Evolutionary conservation across 2,888 invertebrate genomes (phyloP).

Genomic region (Hofmannophila pseudospretella): DNA sequence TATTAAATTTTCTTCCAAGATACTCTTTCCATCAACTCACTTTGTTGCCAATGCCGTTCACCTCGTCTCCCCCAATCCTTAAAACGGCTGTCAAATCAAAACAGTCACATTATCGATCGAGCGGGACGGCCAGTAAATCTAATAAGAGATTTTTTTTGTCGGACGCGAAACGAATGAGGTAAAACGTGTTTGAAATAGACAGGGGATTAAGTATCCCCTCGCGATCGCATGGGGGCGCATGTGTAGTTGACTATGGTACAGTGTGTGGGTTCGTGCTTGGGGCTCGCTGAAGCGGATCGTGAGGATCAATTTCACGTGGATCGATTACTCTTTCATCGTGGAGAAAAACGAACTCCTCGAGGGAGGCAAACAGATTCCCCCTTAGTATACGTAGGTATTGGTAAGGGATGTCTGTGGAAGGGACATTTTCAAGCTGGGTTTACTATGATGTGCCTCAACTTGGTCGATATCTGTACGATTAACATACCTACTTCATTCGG

Average conservation of each 20-base stretch:
- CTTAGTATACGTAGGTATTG: too few species aligned
- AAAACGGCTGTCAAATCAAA: constrained; percentile 57
- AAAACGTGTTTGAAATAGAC: constrained; percentile 77
- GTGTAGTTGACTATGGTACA: constrained; percentile 6
- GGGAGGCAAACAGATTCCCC: constrained; percentile 13
- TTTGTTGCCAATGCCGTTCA: constrained; percentile 6
- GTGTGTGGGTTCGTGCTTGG: constrained; percentile 46
- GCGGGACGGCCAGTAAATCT: constrained; percentile 55
- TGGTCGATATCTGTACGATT: too few species aligned
- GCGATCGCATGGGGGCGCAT: constrained; percentile 31
- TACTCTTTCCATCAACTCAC: too few species aligned
- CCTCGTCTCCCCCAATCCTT: constrained; percentile 17
- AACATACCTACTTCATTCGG: too few species aligned
- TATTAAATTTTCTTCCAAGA: too few species aligned
- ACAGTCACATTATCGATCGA: constrained; percentile 56
- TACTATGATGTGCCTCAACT: too few species aligned
- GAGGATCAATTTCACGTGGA: constrained; percentile 61
- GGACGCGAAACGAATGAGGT: constrained; percentile 72
- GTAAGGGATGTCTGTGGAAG: too few species aligned
- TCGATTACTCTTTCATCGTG: constrained; percentile 54
- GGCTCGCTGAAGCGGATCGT: constrained; percentile 47
- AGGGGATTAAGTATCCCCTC: constrained; percentile 74
- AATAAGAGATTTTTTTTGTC: constrained; percentile 71
- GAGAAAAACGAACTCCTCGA: constrained; percentile 20
- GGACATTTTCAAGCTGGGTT: neutral